phyloP scores from a whole-genome alignment of 1,140 invertebrate species.

The Drosophila sucinea region DNA sequence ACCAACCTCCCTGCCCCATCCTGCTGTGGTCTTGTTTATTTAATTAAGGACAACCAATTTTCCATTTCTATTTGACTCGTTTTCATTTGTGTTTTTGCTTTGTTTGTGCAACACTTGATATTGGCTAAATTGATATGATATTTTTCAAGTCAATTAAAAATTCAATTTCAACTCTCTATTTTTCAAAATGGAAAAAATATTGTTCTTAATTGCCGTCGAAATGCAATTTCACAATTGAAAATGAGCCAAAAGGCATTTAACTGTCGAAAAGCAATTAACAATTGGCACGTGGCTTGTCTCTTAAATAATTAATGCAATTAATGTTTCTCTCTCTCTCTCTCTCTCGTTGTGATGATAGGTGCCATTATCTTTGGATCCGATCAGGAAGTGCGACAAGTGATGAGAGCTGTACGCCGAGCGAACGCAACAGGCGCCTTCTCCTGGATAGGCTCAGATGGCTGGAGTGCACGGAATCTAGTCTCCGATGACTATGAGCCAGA shows the following conservation, averaged over 20 bases:
- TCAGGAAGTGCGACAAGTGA: constrained; percentile 97
- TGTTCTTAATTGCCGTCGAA: constrained; percentile 12
- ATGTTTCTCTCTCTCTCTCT: constrained; percentile 27
- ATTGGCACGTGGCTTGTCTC: background rate
- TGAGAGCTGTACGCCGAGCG: constrained; percentile 93
- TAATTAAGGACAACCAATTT: constrained; percentile 3
- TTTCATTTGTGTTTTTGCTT: background rate
- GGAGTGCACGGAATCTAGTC: constrained; percentile 94
- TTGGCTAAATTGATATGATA: constrained; percentile 1
- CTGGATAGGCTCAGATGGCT: constrained; percentile 98
- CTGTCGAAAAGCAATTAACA: background rate
- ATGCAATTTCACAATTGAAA: too few relatives aligned
- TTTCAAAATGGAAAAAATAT: constrained; percentile 14
- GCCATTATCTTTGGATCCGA: constrained; percentile 98
- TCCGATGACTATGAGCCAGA: constrained; percentile 94
- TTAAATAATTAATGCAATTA: constrained; percentile 46
- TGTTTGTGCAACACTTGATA: constrained; percentile 13
- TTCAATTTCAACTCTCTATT: constrained; percentile 5
- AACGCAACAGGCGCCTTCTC: constrained; percentile 96
- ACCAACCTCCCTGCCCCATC: background rate
- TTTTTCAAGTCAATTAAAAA: constrained; percentile 1
- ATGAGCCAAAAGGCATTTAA: too few relatives aligned
- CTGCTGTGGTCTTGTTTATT: constrained; percentile 7
- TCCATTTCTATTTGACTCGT: background rate
- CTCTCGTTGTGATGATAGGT: constrained; percentile 85